Conservation (phyloP, 2,113 vertebrate genomes). For the Trogon melanurus region DNA sequence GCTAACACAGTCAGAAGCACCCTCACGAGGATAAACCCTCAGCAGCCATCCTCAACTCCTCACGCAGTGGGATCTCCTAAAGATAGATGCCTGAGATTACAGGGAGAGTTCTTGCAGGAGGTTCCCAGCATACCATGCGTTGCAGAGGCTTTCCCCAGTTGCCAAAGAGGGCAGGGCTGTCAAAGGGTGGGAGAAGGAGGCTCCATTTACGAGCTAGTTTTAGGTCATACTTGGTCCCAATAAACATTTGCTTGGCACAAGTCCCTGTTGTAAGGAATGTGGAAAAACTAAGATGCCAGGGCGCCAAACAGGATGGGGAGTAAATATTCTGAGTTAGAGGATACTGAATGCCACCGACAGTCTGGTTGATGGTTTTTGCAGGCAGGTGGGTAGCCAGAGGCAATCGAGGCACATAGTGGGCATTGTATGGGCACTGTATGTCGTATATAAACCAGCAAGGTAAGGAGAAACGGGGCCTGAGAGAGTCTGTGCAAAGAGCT, state of each 20-base stretch:
- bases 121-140: conserved; percentile 21
- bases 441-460: accelerated
- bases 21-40: background rate
- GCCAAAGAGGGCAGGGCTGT: background rate
- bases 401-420: background rate
- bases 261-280: background rate
- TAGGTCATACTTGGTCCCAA: background rate
- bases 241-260: background rate
- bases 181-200: background rate
- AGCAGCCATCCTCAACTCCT: background rate
- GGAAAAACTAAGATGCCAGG: background rate
- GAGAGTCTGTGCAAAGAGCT: background rate
- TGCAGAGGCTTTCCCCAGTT: conserved; percentile 30
- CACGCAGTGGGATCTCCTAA: background rate
- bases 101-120: background rate
- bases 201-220: conserved; percentile 16
- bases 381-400: background rate
- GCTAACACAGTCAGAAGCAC: background rate
- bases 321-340: background rate
- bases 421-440: too few relatives aligned
- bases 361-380: background rate
- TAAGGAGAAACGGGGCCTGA: background rate
- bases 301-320: background rate
- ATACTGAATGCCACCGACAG: accelerated
- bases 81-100: background rate